Conservation (phyloP, 2,797 vertebrate species). For the Decapterus maruadsi region DNA sequence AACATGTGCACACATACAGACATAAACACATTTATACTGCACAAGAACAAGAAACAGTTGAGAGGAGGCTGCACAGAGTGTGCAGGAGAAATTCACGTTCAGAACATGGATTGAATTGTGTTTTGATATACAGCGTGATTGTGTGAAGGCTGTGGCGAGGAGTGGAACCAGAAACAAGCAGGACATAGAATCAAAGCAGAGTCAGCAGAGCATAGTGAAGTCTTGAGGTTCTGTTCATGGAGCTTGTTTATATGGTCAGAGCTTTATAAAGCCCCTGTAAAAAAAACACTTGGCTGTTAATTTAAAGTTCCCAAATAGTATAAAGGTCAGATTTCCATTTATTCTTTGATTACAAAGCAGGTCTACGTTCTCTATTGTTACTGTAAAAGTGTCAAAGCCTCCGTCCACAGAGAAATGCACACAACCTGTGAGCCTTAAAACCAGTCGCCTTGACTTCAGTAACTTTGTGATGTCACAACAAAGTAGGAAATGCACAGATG, state of each 20-base stretch:
- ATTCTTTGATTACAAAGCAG: too few species aligned
- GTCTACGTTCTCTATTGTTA: too few species aligned
- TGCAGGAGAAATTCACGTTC: constrained; percentile 45
- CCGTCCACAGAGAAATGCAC: too few species aligned
- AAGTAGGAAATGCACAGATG: too few species aligned
- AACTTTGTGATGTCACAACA: too few species aligned
- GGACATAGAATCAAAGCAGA: constrained; percentile 26
- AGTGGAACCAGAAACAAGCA: constrained; percentile 52
- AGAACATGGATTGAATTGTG: constrained; percentile 38
- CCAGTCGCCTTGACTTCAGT: too few species aligned
- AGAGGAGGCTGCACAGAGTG: constrained; percentile 14
- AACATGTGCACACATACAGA: constrained; percentile 46
- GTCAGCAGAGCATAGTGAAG: not conserved
- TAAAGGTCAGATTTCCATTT: too few species aligned
- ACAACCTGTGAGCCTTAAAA: too few species aligned
- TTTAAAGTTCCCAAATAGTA: not conserved
- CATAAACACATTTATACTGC: constrained; percentile 21
- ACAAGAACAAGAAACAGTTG: not conserved
- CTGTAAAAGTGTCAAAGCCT: too few species aligned
- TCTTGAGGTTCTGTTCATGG: not conserved
- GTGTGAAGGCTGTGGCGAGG: constrained; percentile 39
- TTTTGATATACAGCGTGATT: constrained; percentile 54
- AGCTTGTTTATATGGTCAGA: not conserved
- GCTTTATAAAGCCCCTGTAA: not conserved
- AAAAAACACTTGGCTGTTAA: too few species aligned